phyloP scores from a whole-genome alignment of 2,797 vertebrate species.

The Chelon labrosus region DNA sequence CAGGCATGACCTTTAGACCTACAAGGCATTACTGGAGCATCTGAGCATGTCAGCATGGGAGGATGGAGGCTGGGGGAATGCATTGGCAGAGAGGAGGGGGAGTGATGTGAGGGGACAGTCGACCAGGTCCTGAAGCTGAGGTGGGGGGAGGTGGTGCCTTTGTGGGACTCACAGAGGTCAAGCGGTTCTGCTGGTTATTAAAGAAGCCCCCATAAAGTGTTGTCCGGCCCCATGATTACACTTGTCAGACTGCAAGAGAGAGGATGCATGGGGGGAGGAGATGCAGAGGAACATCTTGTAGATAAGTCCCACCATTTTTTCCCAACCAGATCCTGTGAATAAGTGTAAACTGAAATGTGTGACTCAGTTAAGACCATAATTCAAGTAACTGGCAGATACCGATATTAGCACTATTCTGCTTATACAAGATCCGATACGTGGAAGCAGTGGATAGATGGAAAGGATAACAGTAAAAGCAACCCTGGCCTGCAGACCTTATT shows the following conservation, averaged over 20 bases:
- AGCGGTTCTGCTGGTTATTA: conserved; percentile 80
- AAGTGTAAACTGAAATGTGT: conserved; percentile 26
- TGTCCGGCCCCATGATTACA: conserved; percentile 82
- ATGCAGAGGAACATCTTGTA: conserved; percentile 53
- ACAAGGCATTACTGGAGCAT: conserved; percentile 79
- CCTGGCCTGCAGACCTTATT: conserved; percentile 62
- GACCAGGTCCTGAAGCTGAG: conserved; percentile 42
- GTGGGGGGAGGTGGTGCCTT: conserved; percentile 65
- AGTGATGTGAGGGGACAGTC: conserved; percentile 44
- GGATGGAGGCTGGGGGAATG: conserved; percentile 49
- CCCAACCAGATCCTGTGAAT: conserved; percentile 18
- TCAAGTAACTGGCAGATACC: conserved; percentile 29
- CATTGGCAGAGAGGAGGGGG: conserved; percentile 41
- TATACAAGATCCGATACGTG: conserved; percentile 29
- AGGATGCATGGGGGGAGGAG: conserved; percentile 67
- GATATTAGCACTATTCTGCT: conserved; percentile 9
- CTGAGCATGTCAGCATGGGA: conserved; percentile 74
- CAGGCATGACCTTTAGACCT: conserved; percentile 79
- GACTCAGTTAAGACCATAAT: conserved; percentile 42
- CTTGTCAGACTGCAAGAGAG: conserved; percentile 71
- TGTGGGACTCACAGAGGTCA: conserved; percentile 80
- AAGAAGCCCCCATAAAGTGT: conserved; percentile 80
- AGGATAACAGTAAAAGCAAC: conserved; percentile 33
- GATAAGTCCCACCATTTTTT: conserved; percentile 51
- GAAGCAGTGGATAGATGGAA: conserved; percentile 35